Conservation (phyloP, 1,140 invertebrate genomes). For the Ceratosolen solmsi region DNA sequence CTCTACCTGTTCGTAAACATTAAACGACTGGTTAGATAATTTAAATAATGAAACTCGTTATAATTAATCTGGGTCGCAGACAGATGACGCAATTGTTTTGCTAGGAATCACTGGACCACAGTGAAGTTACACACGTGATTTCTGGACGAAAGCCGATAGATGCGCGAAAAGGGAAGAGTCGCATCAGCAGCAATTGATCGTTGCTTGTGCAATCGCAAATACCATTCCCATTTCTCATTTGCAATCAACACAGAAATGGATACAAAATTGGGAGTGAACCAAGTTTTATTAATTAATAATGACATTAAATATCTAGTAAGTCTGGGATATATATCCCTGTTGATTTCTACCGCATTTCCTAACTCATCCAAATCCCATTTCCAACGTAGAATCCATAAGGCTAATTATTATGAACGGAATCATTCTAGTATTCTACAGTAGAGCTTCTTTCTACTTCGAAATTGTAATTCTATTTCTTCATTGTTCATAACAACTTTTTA, state of each 20-base stretch:
- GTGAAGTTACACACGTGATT: not conserved
- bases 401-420: not conserved
- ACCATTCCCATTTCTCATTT: constrained; percentile 26
- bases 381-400: not conserved
- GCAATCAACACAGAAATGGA: constrained; percentile 29
- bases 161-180: not conserved
- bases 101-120: not conserved
- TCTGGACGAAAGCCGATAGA: not conserved
- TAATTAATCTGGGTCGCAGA: constrained; percentile 37
- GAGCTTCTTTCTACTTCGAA: not conserved
- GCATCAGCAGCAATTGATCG: not conserved
- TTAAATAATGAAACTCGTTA: constrained; percentile 12
- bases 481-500: no score
- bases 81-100: not conserved
- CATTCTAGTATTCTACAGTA: not conserved
- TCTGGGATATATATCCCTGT: not conserved
- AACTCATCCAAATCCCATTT: not conserved
- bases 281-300: constrained; percentile 32
- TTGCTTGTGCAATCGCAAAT: constrained; percentile 11
- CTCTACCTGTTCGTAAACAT: not conserved
- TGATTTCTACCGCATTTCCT: not conserved
- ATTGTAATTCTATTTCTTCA: no score
- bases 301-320: not conserved
- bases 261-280: not conserved
- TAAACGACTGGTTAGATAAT: not conserved